Percentiles rank a stretch among this genome's conserved stretches.
phyloP scores from a whole-genome alignment of 2,888 invertebrate genomes.

The Rhagium mordax region DNA sequence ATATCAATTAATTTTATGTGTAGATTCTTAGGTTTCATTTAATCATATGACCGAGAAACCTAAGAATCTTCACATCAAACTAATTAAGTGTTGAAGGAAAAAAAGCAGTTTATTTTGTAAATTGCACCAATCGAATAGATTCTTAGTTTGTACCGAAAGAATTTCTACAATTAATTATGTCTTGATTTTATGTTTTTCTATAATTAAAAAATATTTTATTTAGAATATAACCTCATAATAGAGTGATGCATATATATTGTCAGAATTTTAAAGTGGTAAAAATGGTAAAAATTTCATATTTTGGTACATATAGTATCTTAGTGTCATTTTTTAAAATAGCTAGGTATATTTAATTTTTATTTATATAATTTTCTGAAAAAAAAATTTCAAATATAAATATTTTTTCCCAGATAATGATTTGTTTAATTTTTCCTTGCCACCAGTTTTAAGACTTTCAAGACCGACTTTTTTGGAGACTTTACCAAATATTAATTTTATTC shows the following conservation, averaged over 20 bases:
- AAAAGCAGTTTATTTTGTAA: too few relatives aligned
- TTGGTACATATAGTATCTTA: neutral
- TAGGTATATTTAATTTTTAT: neutral
- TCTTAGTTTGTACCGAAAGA: too few relatives aligned
- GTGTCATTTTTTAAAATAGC: neutral
- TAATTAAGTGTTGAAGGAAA: too few relatives aligned
- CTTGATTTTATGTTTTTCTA: neutral
- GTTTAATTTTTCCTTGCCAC: neutral
- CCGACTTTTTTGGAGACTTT: too few relatives aligned
- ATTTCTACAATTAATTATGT: too few relatives aligned
- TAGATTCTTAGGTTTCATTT: too few relatives aligned
- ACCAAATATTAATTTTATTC: too few relatives aligned
- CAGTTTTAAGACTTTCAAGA: too few relatives aligned
- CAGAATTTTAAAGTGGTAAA: neutral
- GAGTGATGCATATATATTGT: neutral
- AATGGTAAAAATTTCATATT: neutral
- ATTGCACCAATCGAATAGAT: too few relatives aligned
- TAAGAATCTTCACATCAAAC: too few relatives aligned
- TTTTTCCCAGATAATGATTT: neutral
- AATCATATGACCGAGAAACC: too few relatives aligned
- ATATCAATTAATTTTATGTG: too few relatives aligned
- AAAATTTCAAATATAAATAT: neutral
- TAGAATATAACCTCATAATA: neutral
- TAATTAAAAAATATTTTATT: neutral
- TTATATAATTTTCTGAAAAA: neutral